Evolutionary conservation across 2,113 vertebrate species (phyloP).

Genomic region (Poicephalus meyeri): DNA sequence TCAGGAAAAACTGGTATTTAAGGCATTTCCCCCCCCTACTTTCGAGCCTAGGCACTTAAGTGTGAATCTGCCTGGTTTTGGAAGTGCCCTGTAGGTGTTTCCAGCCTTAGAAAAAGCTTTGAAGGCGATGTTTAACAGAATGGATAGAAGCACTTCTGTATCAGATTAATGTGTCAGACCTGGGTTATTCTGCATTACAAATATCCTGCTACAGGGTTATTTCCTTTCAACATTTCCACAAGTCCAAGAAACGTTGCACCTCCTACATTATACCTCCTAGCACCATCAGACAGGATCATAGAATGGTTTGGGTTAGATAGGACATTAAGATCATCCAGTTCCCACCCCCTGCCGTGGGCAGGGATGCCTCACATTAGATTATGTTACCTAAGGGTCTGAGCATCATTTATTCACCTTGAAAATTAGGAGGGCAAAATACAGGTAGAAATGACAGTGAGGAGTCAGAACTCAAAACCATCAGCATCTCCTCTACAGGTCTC

Average conservation of each 20-base stretch:
- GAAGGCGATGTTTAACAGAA: neutral
- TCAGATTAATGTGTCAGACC: neutral
- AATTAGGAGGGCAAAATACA: neutral
- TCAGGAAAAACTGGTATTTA: neutral
- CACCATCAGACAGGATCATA: neutral
- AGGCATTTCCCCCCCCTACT: neutral
- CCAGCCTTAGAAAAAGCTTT: neutral
- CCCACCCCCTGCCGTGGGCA: neutral
- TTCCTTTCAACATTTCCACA: neutral
- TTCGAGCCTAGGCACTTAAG: neutral
- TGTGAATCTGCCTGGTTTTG: neutral
- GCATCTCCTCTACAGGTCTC: neutral
- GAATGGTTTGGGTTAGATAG: neutral
- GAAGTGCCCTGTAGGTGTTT: neutral
- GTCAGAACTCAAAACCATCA: neutral
- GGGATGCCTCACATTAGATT: neutral
- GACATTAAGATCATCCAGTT: neutral
- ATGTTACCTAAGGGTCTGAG: neutral
- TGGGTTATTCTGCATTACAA: neutral
- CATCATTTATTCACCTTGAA: fast-evolving
- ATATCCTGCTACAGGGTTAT: too few relatives aligned
- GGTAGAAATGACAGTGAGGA: neutral
- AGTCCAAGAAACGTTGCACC: neutral
- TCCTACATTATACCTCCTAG: too few relatives aligned
- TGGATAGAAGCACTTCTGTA: neutral